Evolutionary conservation across 2,797 vertebrate genomes (phyloP), one percentile per base, ranked within the genome.

Genomic region (Sebastolobus alascanus): DNA sequence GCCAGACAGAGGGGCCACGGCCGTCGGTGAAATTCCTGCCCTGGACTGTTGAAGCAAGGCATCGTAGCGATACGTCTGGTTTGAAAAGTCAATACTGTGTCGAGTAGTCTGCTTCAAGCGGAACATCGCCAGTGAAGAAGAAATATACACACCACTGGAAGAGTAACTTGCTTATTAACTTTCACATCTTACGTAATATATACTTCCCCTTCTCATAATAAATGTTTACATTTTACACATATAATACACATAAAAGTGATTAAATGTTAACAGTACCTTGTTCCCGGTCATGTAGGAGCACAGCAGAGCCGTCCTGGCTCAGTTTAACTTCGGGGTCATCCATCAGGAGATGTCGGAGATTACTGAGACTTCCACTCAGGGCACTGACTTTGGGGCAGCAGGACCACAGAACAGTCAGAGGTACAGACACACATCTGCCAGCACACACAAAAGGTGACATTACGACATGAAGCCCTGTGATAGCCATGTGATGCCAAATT

Each of bases 371-470:
- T 22, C 94, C 94, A 78, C 97, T 97, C 38, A 99, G 90, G 3
- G 69, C 77, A 8, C 81, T 92, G 79, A 99, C 87, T 90, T 91
- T 96, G 40, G 97, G 95, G 66, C 83, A 91, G 67, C 91, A 87
- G 54, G 93, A 92, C 84, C 97, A 97, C 25, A 99, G 88, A 58
- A 90, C 87, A 70, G 6, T 58, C 83, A 99, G 94, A 55, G 98
- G 97, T 11, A 99, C 84, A 6, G 93, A 94, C 68, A 97, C 89
- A 52, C 67, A 73, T 64, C 93, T 93, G 9, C 31, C 16, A 40
- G n/a, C 50, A 68, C 22, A 66, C 5, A 85, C 10, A 38, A 50
- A 68, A n/a, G 10, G 7, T 7, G 38, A 64, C 3, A 11, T 35
- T 13, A 50, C 0, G 0, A n/a, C 52, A 61, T 22, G 20, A 25